Percentiles rank a stretch among this genome's conserved stretches.
Conservation (phyloP, 2,113 vertebrate species). For the Buteo buteo region DNA sequence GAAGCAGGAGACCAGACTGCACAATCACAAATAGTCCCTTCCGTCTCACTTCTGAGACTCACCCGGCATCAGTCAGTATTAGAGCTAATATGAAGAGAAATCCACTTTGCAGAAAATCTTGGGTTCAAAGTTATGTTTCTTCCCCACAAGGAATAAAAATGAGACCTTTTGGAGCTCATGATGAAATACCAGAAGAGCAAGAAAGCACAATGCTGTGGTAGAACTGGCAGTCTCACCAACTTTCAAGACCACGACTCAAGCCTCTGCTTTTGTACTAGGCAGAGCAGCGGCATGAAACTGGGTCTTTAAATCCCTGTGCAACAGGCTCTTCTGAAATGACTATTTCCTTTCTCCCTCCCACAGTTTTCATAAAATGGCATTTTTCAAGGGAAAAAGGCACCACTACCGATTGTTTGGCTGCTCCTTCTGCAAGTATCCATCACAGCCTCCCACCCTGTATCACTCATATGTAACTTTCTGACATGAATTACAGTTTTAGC, state of each 20-base stretch:
- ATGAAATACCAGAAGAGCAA: background rate
- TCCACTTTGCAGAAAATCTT: background rate
- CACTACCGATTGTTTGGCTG: background rate
- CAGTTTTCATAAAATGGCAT: background rate
- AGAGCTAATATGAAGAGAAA: background rate
- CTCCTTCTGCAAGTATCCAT: background rate
- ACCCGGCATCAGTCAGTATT: fast-evolving
- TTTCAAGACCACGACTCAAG: background rate
- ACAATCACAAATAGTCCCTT: background rate
- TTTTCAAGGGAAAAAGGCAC: background rate
- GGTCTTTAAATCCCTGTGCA: background rate
- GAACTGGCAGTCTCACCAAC: background rate
- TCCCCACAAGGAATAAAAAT: background rate
- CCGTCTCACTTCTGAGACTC: background rate
- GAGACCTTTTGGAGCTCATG: background rate
- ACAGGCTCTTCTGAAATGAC: background rate
- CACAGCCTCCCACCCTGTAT: background rate
- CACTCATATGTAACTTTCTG: background rate
- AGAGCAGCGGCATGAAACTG: background rate
- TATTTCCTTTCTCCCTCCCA: background rate
- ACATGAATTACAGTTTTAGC: background rate
- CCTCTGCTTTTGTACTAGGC: background rate
- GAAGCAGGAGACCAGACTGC: background rate
- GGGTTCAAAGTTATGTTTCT: background rate
- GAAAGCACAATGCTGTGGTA: background rate